phyloP scores from a whole-genome alignment of 37 sponge, comb jelly and placozoan species.

The Geodia barretti region DNA sequence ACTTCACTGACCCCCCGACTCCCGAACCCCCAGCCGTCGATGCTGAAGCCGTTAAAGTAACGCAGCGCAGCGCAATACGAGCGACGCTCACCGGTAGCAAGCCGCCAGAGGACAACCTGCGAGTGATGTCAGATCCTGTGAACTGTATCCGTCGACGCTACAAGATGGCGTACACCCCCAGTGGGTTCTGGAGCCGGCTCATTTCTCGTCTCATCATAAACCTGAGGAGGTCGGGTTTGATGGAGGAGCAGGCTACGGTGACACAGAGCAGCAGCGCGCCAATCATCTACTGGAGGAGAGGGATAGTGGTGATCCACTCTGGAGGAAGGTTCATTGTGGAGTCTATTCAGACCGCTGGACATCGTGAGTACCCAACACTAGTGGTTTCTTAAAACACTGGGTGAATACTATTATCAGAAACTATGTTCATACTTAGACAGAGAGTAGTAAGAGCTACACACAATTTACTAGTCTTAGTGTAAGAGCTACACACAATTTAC shows the following conservation, averaged over 20 bases:
- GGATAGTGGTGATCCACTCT: conserved; percentile 65
- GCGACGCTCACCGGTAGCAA: not conserved
- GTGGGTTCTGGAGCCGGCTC: conserved; percentile 96
- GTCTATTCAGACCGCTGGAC: conserved; percentile 38
- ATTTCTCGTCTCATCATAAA: conserved; percentile 89
- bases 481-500: too few relatives aligned
- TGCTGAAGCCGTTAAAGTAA: not conserved
- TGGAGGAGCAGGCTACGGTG: not conserved
- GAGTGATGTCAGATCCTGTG: conserved; percentile 31
- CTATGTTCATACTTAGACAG: too few relatives aligned
- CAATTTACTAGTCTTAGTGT: too few relatives aligned
- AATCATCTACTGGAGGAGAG: conserved; percentile 83
- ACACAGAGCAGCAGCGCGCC: not conserved
- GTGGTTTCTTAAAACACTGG: too few relatives aligned
- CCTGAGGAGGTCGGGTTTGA: conserved; percentile 76
- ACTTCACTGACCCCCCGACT: conserved; percentile 53
- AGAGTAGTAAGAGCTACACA: too few relatives aligned
- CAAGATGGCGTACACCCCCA: conserved; percentile 89
- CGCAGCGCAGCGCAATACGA: not conserved
- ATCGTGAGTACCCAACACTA: not conserved
- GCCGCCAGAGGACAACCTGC: conserved; percentile 9
- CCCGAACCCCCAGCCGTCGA: not conserved
- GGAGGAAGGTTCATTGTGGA: conserved; percentile 81
- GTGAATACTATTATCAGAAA: too few relatives aligned
- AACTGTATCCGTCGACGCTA: conserved; percentile 67